Evolutionary conservation across 2,113 vertebrate species (phyloP).

Genomic region (Grus americana): DNA sequence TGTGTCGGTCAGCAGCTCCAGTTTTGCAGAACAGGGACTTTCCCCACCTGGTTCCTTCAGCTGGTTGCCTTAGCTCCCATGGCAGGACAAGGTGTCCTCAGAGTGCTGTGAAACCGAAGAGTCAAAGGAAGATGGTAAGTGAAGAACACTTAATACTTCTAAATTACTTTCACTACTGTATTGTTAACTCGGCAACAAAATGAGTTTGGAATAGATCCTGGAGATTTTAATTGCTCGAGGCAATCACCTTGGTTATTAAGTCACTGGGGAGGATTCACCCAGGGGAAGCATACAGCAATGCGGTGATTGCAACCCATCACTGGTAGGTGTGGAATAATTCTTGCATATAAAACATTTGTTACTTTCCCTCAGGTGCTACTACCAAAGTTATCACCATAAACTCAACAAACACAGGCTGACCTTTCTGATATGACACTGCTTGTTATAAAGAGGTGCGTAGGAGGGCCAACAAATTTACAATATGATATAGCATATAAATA

Average conservation of each 20-base stretch:
- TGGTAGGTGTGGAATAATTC: neutral
- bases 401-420: neutral
- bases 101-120: neutral
- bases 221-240: conserved; percentile 17
- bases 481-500: neutral
- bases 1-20: neutral
- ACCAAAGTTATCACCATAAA: neutral
- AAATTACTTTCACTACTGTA: neutral
- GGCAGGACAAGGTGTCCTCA: neutral
- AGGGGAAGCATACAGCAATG: neutral
- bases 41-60: neutral
- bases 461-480: neutral
- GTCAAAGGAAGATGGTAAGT: neutral
- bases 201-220: neutral
- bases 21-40: neutral
- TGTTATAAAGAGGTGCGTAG: neutral
- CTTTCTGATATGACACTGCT: neutral
- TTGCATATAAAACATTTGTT: neutral
- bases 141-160: neutral
- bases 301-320: neutral
- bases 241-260: conserved; percentile 13
- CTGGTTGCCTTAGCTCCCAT: neutral
- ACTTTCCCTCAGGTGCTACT: neutral
- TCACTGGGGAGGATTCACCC: neutral
- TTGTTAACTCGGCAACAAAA: conserved; percentile 19